Base-by-base conservation (phyloP, 1,140 invertebrate genomes). In the Drosophila albomicans region DNA sequence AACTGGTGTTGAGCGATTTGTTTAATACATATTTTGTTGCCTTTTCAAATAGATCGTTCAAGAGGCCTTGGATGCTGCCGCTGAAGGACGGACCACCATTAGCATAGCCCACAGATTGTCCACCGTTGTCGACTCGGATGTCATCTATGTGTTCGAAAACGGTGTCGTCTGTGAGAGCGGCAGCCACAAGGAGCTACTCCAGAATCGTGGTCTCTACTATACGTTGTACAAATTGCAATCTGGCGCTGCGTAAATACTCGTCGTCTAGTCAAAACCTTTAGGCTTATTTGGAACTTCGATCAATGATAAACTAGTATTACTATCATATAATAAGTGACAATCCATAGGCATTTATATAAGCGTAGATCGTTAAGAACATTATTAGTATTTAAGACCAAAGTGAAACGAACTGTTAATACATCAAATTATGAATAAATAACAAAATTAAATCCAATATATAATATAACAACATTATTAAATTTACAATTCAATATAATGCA, bases 81-180 rank as follows among this genome's bases (percentile, higher is more conserved):
- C 95, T 62, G 92, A 94, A 80, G 96, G 96, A 2, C 93, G 96
- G 58, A 97, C 96, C 0, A 96, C 96, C 15, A 94, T 97, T 25
- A 94, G 95, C 13, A 95, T 97, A 69, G 96, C 96, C n/a, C 96
- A 97, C 81, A 92, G 95, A 38, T 92, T 97, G 8, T 94, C 95
- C 7, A 97, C 96, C 10, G 95, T 97, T 65, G 93, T 96, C 87
- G 94, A 94, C 66, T 94, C 94, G 0, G 94, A 95, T 79, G 77
- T 94, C 3, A 95, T 95, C 15, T 94, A 93, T 68, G 96, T 97
- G 3, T 94, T 97, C 3, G 94, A 96, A 82, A 94, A 94, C 43
- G 96, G 96, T 1, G 91, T 93, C 7, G 94, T 97, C 15, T 94
- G 94, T 1, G 96, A 97, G 77, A 92, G 92, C 68, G 96, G 96